Base-by-base conservation (phyloP, 2,113 vertebrate species). In the Rhinoderma darwinii region DNA sequence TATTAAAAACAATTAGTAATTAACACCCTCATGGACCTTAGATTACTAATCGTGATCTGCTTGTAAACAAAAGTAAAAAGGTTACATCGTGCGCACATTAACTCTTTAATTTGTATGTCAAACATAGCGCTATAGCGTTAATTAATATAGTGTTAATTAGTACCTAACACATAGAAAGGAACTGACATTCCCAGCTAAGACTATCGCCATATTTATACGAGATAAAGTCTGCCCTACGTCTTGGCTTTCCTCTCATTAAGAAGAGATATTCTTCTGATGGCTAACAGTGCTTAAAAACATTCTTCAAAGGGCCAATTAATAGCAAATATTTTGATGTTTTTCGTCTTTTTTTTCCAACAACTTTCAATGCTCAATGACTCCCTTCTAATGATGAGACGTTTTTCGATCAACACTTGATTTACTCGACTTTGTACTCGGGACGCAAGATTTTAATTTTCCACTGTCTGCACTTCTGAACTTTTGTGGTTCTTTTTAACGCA, bases 161-260 rank as follows among this genome's bases (percentile, higher is more conserved):
- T 89, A 91, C 78, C 89, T 90, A 88, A 44, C 90, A 91, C 91
- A 91, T 80, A 93, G 90, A 88, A 88, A 73, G 88, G 90, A 90
- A 90, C 90, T 90, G 89, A 91, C 14, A 89, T 88, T 89, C 90
- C 91, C 90, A 91, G 91, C 92, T 89, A 90, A 90, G 91, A 90
- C 90, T 89, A 92, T 90, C 91, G 92, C 92, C 93, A 91, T 32
- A 90, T 91, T 91, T 90, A 35, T 87, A 88, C 85, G 91, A 88
- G 89, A 90, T 91, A 91, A 92, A 91, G 91, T 92, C 91, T 92
- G 86, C 89, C 89, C 92, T 90, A 89, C 39, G 56, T 90, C 88
- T 92, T 89, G 89, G 91, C 88, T 68, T 89, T 89, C 89, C 90
- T 90, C 90, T 93, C 91, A 92, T 93, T 93, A 93, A 92, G 90